Base-by-base conservation (phyloP, 2,888 invertebrate genomes). In the Calliscelio sp. region DNA sequence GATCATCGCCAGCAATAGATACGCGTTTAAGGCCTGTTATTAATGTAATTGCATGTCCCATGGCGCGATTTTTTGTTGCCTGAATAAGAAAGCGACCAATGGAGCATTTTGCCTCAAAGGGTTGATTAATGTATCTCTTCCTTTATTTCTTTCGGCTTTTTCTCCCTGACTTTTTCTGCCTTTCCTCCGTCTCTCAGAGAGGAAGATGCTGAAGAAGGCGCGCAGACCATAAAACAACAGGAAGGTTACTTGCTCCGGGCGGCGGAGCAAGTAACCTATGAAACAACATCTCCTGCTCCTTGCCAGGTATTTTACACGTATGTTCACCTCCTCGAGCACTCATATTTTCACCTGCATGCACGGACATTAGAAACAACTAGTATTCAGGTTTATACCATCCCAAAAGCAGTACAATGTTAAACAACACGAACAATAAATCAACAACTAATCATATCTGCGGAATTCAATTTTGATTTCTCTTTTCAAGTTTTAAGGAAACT, bases 171-270 rank as follows among this genome's bases (percentile, higher is more conserved):
- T 75, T 85, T 55, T 81, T 74, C 59, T 65, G 41, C 61, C 51
- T 63, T 8, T 61, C 46, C 68, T 14, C 25, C 53, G 71, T 44
- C 81, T 55, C 22, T 16, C 38, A 49, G 59, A 74, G 84, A 78
- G 80, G 85, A 85, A 87, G 90, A 90, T 84, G 88, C 89, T 87
- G 89, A 90, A 89, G 90, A 89, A 90, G 90, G 65, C 59, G 35
- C 66, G 86, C 89, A 87, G 91, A 91, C 91, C 91, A 91, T 91
- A 90, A 90, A 91, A 91, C 90, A 91, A 92, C 91, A 90, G 91
- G 90, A 92, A 91, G 91, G 91, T 92, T 91, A 91, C 90, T 91
- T 90, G 91, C 91, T 92, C 88, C 90, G 88, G 91, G 91, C 91
- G 88, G 89, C 91, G 90, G 90, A 28, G 28, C 28, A 28, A 28